Base-by-base conservation (phyloP, 1,140 invertebrate species). In the Leptinotarsa texana region DNA sequence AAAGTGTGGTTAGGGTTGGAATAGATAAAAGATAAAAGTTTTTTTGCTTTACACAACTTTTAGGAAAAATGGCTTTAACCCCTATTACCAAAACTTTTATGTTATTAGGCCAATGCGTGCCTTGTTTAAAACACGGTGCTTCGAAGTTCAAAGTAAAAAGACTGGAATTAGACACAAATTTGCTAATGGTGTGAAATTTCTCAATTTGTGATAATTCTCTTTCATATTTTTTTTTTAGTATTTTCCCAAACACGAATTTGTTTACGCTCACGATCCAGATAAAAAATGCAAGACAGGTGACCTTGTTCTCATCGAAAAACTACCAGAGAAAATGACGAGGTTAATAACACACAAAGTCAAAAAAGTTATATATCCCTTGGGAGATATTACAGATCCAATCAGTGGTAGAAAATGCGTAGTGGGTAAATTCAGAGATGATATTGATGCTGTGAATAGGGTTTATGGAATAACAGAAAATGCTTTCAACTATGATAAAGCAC, bases 381-480 rank as follows among this genome's bases (percentile, higher is more conserved):
- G 95, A 77, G 93, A 96, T 87, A 86, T 95, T 18, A 93, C 89
- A 63, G 93, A 95, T 86, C 95, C 95, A 48, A 85, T 96, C 24
- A 94, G 93, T 77, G 92, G 92, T 33, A 95, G 95, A 83, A 93
- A 94, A 85, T 89, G 92, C 72, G 89, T 92, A 3, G 90, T 87
- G 63, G 88, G 87, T 70, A 87, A 87, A 80, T 96, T 93, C 79
- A 90, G 95, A 81, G 93, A 95, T 51, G 88, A 93, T 74, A 89
- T 95, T 65, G 91, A 93, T 63, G 88, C 88, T 82, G 84, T 89
- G 63, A 89, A 88, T 79, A 85, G 92, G 84, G 74, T 94, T 1
- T 95, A 90, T 87, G 94, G 94, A 65, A 90, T 91, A 84, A 86
- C 88, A 4, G 81, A 90, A 15, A 87, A 86, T 69, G 88, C 86